Conservation (phyloP, 2,113 vertebrate species). For the Plotosus lineatus region DNA sequence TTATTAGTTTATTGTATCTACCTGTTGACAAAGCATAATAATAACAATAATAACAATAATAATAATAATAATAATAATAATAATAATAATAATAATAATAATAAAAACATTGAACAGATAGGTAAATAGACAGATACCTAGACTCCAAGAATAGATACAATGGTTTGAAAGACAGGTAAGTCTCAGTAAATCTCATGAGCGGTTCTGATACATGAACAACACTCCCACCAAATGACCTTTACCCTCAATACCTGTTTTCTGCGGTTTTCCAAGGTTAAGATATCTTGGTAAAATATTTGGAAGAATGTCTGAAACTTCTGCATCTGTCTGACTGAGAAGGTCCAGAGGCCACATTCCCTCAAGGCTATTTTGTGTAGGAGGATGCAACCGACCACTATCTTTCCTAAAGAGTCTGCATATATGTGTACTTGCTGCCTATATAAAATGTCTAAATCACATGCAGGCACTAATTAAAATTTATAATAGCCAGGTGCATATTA, state of each 20-base stretch:
- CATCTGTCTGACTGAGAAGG: neutral
- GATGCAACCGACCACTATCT: neutral
- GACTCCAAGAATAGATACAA: too few species aligned
- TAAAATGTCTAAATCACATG: neutral
- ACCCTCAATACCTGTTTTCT: neutral
- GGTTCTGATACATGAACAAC: neutral
- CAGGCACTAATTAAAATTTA: too few species aligned
- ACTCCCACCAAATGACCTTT: slow-evolving; percentile 9
- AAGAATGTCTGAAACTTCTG: neutral
- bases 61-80: too few species aligned
- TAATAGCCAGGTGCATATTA: neutral
- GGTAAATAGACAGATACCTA: too few species aligned
- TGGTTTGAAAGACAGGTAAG: too few species aligned
- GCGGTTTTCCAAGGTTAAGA: neutral
- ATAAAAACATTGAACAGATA: too few species aligned
- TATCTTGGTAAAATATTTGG: neutral
- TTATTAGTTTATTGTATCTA: too few species aligned
- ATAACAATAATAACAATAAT: too few species aligned
- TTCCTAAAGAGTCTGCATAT: neutral
- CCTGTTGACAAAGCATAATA: too few species aligned
- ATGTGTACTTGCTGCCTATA: neutral
- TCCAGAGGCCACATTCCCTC: neutral
- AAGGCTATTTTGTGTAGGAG: neutral
- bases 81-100: too few species aligned
- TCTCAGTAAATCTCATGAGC: neutral